Base-by-base conservation (phyloP, 2,888 invertebrate species). In the Podabrus alpinus region DNA sequence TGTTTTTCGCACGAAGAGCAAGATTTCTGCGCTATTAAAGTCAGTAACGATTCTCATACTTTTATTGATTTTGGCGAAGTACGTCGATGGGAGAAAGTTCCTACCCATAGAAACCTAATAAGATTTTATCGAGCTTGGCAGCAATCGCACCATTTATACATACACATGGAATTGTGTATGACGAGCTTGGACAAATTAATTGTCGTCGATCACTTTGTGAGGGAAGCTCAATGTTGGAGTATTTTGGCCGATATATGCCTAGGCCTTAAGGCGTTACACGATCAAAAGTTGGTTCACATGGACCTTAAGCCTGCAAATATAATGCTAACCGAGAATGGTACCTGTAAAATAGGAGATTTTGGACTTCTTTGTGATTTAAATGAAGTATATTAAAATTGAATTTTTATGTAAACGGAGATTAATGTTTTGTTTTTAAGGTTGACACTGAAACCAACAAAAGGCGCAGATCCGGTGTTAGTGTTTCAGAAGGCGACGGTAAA, bases 291-390 rank as follows among this genome's bases (percentile, higher is more conserved):
- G 45, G 88, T 94, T 45, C 94, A 94, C 84, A 88, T 94, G 86
- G 94, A 94, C 86, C 92, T 95, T 59, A 94, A 95, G 85, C 91
- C 94, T 64, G 94, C 93, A 69, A 94, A 95, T 85, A 93, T 95
- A 68, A 90, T 94, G 82, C 89, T 94, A 73, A 89, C 91, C 7
- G 88, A 89, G 75, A 90, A 92, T 81, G 90, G 90, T 15, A 85
- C 84, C n/a, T 94, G 92, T 84, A 94, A 95, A 85, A 87, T 95
- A 3, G 92, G 92, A 59, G 94, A 95, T 86, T 94, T 95, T 86
- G 94, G 94, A 11, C 88, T 94, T 13, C 90, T 94, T 13, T 88
- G 92, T 19, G 92, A 94, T 84, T 83, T 93, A 25, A 89, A 90
- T 72, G 88, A 88, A 84, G 88, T 88, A 81, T 82, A 80, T 80